These are phyloP conservation scores for Metalampra italica DNA, from an alignment of 2,888 invertebrate species.

Conservation along the genomic window DNA sequence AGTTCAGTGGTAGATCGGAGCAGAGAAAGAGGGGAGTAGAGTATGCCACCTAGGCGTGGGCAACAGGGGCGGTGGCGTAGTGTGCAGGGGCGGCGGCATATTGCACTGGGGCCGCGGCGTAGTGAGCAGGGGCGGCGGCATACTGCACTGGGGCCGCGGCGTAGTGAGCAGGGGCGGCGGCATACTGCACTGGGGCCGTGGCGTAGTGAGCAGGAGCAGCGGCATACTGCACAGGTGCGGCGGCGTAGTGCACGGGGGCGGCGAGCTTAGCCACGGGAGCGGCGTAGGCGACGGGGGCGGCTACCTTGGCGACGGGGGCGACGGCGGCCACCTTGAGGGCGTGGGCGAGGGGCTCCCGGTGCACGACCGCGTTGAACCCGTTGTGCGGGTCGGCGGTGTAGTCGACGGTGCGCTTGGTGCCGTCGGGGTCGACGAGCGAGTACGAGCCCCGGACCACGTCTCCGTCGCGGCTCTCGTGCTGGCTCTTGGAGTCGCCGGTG, in stretches of 20 bases:
- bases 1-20: no score
- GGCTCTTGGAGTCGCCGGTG: constrained; percentile 68
- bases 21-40: no score
- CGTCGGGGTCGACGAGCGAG: constrained; percentile 77
- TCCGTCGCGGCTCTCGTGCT: constrained; percentile 67
- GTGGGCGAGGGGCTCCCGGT: constrained; percentile 51
- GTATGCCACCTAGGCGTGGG: no score
- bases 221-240: constrained; percentile 73
- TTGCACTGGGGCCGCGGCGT: no score
- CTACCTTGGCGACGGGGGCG: constrained; percentile 28
- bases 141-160: constrained; percentile 20
- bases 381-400: constrained; percentile 68
- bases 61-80: no score
- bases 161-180: constrained; percentile 28
- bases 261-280: constrained; percentile 76
- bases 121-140: no score
- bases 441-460: constrained; percentile 74
- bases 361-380: constrained; percentile 78
- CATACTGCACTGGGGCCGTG: constrained; percentile 35
- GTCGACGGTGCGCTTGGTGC: constrained; percentile 76
- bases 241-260: constrained; percentile 42
- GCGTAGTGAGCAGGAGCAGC: constrained; percentile 43
- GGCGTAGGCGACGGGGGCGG: constrained; percentile 22
- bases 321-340: constrained; percentile 26
- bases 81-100: no score